Base-by-base conservation (phyloP, 1,140 invertebrate species). In the Archivesica marissinica region DNA sequence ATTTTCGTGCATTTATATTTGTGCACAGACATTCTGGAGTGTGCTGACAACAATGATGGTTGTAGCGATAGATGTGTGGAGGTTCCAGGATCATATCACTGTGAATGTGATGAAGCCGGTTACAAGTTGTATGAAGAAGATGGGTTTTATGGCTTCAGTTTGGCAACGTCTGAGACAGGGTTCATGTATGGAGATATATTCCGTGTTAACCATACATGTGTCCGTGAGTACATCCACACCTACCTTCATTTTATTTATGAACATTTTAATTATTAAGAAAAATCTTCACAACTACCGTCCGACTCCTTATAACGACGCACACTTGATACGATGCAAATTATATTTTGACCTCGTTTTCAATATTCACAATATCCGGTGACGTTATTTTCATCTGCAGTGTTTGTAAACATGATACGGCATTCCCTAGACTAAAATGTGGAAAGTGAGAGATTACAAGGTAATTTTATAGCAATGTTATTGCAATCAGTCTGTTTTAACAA, bases 141-240 rank as follows among this genome's bases (percentile, higher is more conserved):
- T 91, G 98, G 98, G 39, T 99, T 98, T 0, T 97, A 97, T 86
- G 98, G 97, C 25, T 99, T 96, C 87, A 90, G 94, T 25, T 95
- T 99, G 85, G 96, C 97, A 89, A 94, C 95, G 85, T 96, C 96
- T 13, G 99, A 99, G 95, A 96, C 96, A 80, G 99, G 98, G 9
- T 94, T 96, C 88, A 95, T 97, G 88, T 97, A 98, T 91, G 97
- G 97, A 7, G 98, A 99, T 93, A 95, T 96, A 4, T 97, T 97
- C 93, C 96, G 98, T 92, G 95, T 97, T 87, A 99, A 99, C 92
- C 99, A 99, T 94, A 98, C 98, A 28, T 99, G 98, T 93, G 98
- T 99, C 33, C 97, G 93, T 94, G 90, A 90, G 89, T 90, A 66
- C 15, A 41, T 35, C 20, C 28, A 9, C 20, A 23, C 4, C 52